Conservation (phyloP, 37 sponge, comb jelly and placozoan species). For the Trichoplax adhaerens region DNA sequence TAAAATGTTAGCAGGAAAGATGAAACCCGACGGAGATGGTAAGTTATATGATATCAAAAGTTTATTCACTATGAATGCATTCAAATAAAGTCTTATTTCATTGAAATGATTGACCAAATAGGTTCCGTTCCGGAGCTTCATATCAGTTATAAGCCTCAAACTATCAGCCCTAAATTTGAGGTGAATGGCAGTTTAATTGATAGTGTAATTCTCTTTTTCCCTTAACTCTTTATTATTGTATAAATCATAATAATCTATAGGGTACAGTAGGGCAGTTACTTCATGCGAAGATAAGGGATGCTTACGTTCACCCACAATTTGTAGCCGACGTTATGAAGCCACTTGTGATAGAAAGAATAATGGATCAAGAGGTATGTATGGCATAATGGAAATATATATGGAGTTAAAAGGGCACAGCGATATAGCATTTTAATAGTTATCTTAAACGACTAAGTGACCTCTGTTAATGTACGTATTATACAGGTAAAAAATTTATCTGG, state of each 20-base stretch:
- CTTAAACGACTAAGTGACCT: too few relatives aligned
- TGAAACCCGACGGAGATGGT: conserved; percentile 71
- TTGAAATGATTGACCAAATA: neutral
- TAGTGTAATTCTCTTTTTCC: neutral
- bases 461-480: neutral
- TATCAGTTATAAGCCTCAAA: conserved; percentile 98
- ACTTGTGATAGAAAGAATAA: conserved; percentile 54
- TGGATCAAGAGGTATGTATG: conserved; percentile 59
- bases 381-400: too few relatives aligned
- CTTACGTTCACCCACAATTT: conserved; percentile 96
- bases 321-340: conserved; percentile 93
- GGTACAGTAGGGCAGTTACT: conserved; percentile 85
- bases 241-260: conserved; percentile 3
- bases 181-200: neutral
- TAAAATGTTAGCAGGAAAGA: conserved; percentile 83
- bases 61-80: too few relatives aligned
- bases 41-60: neutral
- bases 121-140: conserved; percentile 53
- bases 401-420: too few relatives aligned
- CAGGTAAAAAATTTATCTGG: conserved; percentile 86
- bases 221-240: neutral
- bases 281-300: conserved; percentile 87
- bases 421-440: too few relatives aligned
- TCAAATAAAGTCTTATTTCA: neutral
- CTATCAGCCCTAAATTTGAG: conserved; percentile 86